A percentile compares a stretch with the other conserved stretches of the same genome.
These are phyloP conservation scores for Erebia epiphron DNA, from an alignment of 2,888 invertebrate species.

Conservation along the genomic window DNA sequence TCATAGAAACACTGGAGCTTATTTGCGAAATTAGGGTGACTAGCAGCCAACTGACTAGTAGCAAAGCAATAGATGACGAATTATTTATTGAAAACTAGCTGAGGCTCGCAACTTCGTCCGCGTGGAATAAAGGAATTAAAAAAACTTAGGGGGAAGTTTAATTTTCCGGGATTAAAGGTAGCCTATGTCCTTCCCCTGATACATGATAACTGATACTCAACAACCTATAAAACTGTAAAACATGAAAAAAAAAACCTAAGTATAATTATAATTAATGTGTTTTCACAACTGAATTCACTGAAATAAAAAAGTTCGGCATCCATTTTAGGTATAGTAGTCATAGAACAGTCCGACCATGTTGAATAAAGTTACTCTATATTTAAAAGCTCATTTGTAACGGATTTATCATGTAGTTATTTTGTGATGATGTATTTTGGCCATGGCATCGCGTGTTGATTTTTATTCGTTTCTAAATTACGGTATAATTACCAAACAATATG, in stretches of 20 bases:
- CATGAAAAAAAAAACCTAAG: background rate
- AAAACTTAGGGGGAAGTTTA: too few relatives aligned
- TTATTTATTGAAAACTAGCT: too few relatives aligned
- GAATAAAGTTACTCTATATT: conserved; percentile 26
- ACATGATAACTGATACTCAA: too few relatives aligned
- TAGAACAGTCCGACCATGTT: background rate
- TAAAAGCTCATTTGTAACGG: conserved; percentile 30
- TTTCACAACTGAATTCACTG: background rate
- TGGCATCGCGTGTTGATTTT: conserved; percentile 18
- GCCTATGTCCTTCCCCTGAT: too few relatives aligned
- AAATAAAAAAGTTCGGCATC: background rate
- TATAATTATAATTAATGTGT: background rate
- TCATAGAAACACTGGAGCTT: too few relatives aligned
- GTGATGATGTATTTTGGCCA: conserved; percentile 11
- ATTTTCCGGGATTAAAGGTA: background rate
- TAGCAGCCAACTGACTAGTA: too few relatives aligned
- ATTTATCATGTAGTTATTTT: conserved; percentile 22
- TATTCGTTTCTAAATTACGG: conserved; percentile 9
- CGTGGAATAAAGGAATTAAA: too few relatives aligned
- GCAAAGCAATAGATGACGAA: too few relatives aligned
- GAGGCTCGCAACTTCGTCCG: background rate
- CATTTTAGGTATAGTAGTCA: background rate
- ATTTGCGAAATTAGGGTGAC: too few relatives aligned
- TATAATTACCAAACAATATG: conserved; percentile 1
- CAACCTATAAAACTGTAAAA: too few relatives aligned